A percentile compares a stretch with the other conserved stretches of the same genome.
phyloP scores from a whole-genome alignment of 2,113 vertebrate genomes.

The Bagarius yarrelli region DNA sequence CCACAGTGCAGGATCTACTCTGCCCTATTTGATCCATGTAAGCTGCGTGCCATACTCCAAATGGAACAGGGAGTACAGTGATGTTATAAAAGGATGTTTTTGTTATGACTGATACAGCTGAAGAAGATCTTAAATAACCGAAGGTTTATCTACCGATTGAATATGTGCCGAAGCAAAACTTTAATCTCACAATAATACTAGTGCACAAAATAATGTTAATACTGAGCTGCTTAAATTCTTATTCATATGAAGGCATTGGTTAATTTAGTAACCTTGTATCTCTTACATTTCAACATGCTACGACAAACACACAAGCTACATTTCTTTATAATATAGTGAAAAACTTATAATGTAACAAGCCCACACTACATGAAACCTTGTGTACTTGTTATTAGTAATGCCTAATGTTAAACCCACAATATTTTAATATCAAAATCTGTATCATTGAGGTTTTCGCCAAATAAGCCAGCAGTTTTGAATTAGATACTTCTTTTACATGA shows the following conservation, averaged over 20 bases:
- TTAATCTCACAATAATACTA: background rate
- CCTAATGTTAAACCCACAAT: too few relatives aligned
- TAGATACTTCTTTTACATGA: too few relatives aligned
- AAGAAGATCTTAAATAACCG: background rate
- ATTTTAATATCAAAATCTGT: background rate
- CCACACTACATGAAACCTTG: too few relatives aligned
- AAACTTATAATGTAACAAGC: background rate
- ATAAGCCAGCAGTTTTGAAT: background rate
- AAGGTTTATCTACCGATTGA: background rate
- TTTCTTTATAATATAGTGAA: background rate
- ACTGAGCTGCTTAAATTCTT: background rate
- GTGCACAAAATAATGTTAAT: background rate
- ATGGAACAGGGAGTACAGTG: background rate
- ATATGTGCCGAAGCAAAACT: background rate
- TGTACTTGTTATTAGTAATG: background rate
- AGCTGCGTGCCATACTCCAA: background rate
- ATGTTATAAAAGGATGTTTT: slow-evolving; percentile 3
- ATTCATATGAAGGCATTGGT: background rate
- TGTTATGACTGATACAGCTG: background rate
- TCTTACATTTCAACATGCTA: background rate
- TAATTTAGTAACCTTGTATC: background rate
- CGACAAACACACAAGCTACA: background rate
- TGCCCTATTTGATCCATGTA: background rate
- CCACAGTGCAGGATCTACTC: background rate
- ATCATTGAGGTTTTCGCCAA: background rate